These are phyloP conservation scores for Rhamphomyia laevipes DNA, from an alignment of 2,888 invertebrate species.

Conservation along the genomic window DNA sequence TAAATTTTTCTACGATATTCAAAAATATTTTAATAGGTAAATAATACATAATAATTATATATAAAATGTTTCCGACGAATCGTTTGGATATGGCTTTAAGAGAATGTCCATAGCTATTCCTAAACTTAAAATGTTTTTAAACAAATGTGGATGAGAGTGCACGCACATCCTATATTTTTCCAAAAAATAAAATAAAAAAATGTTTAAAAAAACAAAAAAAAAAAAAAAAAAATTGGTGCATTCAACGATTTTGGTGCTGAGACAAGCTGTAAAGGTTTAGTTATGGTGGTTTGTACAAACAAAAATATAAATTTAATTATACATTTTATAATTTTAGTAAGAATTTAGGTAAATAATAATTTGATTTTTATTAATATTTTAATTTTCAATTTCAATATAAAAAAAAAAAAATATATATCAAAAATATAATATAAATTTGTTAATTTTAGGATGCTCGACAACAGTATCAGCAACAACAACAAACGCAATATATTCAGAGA, in stretches of 20 bases:
- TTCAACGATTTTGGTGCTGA: background rate
- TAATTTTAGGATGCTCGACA: background rate
- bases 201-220: background rate
- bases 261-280: background rate
- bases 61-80: slow-evolving; percentile 16
- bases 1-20: background rate
- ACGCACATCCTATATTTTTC: background rate
- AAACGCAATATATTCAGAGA: slow-evolving; percentile 5
- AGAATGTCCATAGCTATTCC: slow-evolving; percentile 38
- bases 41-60: slow-evolving; percentile 20
- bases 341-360: background rate
- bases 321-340: background rate
- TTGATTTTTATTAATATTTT: background rate
- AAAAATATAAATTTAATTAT: background rate
- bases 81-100: slow-evolving; percentile 34
- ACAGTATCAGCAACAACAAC: background rate
- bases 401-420: background rate
- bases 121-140: slow-evolving; percentile 30
- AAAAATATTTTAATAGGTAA: slow-evolving; percentile 17
- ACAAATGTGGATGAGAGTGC: background rate
- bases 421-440: too few relatives aligned
- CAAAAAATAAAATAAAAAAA: too few relatives aligned
- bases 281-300: background rate
- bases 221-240: background rate
- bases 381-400: background rate